Conservation (phyloP, 2,888 invertebrate genomes). For the Brachyptera risi region DNA sequence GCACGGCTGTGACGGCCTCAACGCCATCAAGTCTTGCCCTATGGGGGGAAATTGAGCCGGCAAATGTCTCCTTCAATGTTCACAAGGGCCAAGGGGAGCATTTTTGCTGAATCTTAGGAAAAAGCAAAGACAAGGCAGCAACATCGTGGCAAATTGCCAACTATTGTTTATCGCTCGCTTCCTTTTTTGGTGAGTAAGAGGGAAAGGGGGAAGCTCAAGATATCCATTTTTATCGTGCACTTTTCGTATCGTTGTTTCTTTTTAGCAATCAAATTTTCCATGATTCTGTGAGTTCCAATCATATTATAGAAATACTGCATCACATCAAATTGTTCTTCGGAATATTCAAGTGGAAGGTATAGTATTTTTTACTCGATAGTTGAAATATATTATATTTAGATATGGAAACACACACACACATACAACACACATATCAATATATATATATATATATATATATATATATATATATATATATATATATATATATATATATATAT, state of each 20-base stretch:
- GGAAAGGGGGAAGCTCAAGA: no score
- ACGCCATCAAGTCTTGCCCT: no score
- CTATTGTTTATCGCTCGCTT: slow-evolving; percentile 4
- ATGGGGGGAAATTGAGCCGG: slow-evolving; percentile 7
- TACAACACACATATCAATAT: no score
- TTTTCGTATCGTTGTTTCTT: slow-evolving; percentile 7
- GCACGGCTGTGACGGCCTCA: no score
- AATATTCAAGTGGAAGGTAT: no score
- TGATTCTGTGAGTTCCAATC: neutral
- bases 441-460: no score
- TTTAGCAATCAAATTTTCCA: slow-evolving; percentile 11
- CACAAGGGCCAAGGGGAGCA: slow-evolving; percentile 1
- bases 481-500: no score
- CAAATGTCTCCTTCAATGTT: slow-evolving; percentile 17
- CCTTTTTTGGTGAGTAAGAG: neutral
- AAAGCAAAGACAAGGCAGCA: slow-evolving; percentile 15
- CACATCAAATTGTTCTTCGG: no score
- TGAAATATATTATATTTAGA: no score
- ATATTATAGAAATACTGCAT: neutral
- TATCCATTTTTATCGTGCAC: slow-evolving; percentile 13
- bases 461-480: no score
- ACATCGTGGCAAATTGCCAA: slow-evolving; percentile 19
- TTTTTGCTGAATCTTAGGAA: slow-evolving; percentile 17
- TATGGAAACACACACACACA: no score
- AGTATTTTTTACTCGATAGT: no score